Evolutionary conservation across 2,113 vertebrate genomes (phyloP), one percentile per base, ranked within the genome.

Genomic region (Otolemur garnettii): DNA sequence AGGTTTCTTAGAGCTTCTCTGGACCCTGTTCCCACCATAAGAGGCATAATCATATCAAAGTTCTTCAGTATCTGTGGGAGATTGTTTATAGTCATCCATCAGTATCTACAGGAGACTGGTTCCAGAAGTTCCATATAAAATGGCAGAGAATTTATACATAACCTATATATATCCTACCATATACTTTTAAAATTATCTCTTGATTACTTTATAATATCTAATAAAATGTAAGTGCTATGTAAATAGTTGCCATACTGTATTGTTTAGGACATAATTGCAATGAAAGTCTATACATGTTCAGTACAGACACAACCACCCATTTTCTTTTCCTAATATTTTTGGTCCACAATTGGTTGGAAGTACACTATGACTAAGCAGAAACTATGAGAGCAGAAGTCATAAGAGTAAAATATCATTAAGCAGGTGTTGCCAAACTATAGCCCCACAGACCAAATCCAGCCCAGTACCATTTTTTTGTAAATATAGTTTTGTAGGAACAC

Each of bases 361-460:
- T 28, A 6, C 50, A 78, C 66, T 50, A 50, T 22, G 79, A 62
- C 50, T 57, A 80, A 90, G 88, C 12, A 80, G 62, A 80, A 71
- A 86, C 66, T 87, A 42, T 26, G 30, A 93, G 14, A 71, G 22
- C 62, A 87, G 9, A 87, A 75, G 80, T 42, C 68, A 2, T 60
- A 57, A 93, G 35, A 85, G 38, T 19, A 94, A 88, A 86, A 57
- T 28, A 12, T 55, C 72, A 87, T 72, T 85, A 66, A 90, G 53
- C 5, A 81, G 42, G 30, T 53, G 26, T 53, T 68, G 33, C 60
- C 28, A 71, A 93, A 87, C 24, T 35, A 42, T 5, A 75, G n/a
- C 10, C 26, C 14, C 28, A 69, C 59, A 33, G 13, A 66, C 33
- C 64, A 69, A 95, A 86, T 69, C 45, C 5, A 86, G n/a, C 7